Conservation (phyloP, 1,140 invertebrate species). For the Solenopsis invicta region DNA sequence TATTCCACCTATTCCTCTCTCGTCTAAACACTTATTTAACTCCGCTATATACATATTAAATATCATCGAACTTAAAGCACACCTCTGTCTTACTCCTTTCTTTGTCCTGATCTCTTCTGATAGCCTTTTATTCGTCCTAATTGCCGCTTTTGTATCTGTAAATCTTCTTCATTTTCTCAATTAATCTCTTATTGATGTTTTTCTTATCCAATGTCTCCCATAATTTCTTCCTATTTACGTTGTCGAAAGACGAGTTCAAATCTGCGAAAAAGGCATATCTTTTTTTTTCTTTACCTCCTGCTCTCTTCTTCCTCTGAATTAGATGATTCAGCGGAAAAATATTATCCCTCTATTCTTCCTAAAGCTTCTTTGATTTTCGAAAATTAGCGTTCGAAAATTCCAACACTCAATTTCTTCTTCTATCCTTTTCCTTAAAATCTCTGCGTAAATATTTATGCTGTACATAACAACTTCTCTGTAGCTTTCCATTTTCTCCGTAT, state of each 20-base stretch:
- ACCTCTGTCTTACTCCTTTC: too few species aligned
- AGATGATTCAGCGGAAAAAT: neutral
- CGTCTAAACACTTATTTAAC: too few species aligned
- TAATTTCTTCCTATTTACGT: too few species aligned
- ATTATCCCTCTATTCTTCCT: neutral
- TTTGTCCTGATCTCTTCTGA: too few species aligned
- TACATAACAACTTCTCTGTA: neutral
- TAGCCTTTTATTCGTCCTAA: too few species aligned
- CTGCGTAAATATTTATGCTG: slow-evolving; percentile 3
- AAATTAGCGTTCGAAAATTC: neutral
- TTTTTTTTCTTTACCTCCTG: neutral
- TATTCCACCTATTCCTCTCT: too few species aligned
- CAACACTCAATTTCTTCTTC: neutral
- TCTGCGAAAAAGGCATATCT: neutral
- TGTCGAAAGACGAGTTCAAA: neutral
- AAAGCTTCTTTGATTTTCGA: neutral
- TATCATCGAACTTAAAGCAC: too few species aligned
- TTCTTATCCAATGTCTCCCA: too few species aligned
- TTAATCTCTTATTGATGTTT: too few species aligned
- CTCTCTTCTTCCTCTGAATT: neutral
- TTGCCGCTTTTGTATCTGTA: too few species aligned
- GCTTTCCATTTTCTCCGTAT: neutral
- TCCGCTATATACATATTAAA: too few species aligned
- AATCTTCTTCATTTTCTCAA: too few species aligned
- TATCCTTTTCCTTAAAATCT: slow-evolving; percentile 7